These are phyloP conservation scores for Protosalanx chinensis DNA, from an alignment of 2,797 vertebrate genomes.

Conservation along the genomic window DNA sequence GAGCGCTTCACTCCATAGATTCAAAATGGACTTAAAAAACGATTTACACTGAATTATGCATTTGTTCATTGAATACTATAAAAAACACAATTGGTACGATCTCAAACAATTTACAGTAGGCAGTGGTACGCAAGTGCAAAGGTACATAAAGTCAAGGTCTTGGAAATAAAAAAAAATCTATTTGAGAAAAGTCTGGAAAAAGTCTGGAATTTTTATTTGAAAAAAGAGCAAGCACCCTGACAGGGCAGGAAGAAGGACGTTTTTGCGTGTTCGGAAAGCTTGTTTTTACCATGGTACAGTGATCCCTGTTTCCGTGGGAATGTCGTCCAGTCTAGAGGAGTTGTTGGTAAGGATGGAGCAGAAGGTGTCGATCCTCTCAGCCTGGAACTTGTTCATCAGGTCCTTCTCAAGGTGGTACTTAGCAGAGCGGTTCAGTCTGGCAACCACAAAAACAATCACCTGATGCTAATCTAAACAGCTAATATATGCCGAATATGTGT, in stretches of 20 bases:
- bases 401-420: constrained; percentile 87
- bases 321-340: constrained; percentile 54
- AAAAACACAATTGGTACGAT: too few species aligned
- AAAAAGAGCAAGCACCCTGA: too few species aligned
- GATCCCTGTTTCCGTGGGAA: constrained; percentile 24
- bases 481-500: not conserved
- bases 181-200: too few species aligned
- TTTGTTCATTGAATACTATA: too few species aligned
- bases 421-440: constrained; percentile 81
- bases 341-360: constrained; percentile 78
- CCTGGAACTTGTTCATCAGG: constrained; percentile 82
- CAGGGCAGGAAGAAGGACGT: not conserved
- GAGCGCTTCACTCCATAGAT: too few species aligned
- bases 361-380: constrained; percentile 80
- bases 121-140: too few species aligned
- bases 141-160: too few species aligned
- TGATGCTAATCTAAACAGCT: not conserved
- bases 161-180: too few species aligned
- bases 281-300: constrained; percentile 42
- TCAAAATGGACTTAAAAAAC: too few species aligned
- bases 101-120: too few species aligned
- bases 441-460: constrained; percentile 17
- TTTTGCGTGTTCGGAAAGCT: not conserved
- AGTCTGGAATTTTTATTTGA: too few species aligned
- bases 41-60: too few species aligned